Base-by-base conservation (phyloP, 2,888 invertebrate species). In the Neuroscelio doddi region DNA sequence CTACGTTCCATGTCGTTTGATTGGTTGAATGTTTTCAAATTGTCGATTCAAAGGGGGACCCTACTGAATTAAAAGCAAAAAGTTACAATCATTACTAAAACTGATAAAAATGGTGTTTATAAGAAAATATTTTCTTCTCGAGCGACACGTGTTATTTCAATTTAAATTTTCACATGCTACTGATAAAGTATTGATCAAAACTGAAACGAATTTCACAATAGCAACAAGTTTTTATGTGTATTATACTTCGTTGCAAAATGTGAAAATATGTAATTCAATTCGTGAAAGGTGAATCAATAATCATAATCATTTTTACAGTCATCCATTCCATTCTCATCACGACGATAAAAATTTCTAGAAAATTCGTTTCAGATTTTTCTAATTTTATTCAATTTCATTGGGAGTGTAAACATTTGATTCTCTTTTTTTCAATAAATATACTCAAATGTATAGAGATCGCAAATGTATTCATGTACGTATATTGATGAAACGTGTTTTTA, bases 401-500 rank as follows among this genome's bases (percentile, higher is more conserved):
- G 4, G 26, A 7, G 8, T 4, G 8, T 4, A 8, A 7, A 8
- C 26, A 7, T 34, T 30, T 34, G 24, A 47, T 47, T 14, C 12
- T 4, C 8, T 36, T 12, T 14, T 24, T 49, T 34, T 8, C 26
- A 2, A 14, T 34, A 21, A n/a, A 9, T 42, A 12, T 26, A 26
- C 4, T 34, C 1, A 24, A 26, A 26, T 24, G 36, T 17, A 38
- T 45, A 16, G n/a, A 39, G 3, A 9, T 10, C 2, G 9, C n/a
- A 10, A 12, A 29, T n/a, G 27, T 14, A 44, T 44, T n/a, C 44
- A 15, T 29, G 17, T 30, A 42, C 44, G 27, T 27, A 42, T 17
- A 44, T 42, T 47, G 38, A 45, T 49, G 39, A 34, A 53, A 53
- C 55, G 55, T 38, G 56, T 38, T 56, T 39, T 47, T 50, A 58